Evolutionary conservation across 1,140 invertebrate genomes (phyloP), one percentile per base, ranked within the genome.

Genomic region (Calosoma granatense): DNA sequence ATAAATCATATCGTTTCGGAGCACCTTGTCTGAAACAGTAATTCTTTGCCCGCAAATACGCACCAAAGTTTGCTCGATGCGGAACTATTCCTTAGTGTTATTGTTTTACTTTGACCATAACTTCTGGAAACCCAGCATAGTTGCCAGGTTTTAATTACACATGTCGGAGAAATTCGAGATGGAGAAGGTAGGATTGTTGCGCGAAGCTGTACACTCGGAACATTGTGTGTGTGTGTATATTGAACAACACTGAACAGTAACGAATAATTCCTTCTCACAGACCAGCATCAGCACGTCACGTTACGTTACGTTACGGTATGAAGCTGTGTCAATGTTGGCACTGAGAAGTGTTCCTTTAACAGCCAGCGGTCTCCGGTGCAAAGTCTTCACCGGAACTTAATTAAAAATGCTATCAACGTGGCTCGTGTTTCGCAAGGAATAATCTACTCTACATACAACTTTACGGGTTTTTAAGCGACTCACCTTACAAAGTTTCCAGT

Each of bases 371-470:
- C 41, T 47, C 15, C 17, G 17, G 41, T 17, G 41, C 41, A 47
- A 47, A 47, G 41, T 11, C 41, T 47, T 11, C 41, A 17, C 41
- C 15, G 41, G 15, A 47, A 47, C 41, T 47, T 47, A 47, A 47
- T 47, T 47, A 47, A 47, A 47, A 47, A 47, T 47, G 41, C 41
- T 17, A 47, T 47, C 41, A 47, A 17, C 41, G 41, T 47, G 41
- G 41, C 41, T 47, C 41, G 41, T 47, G 41, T 47, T 47, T 47
- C 41, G 41, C 41, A 47, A 17, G 3, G 41, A 47, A 47, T 47
- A 47, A 47, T 47, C 41, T 47, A 47, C 41, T 30, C 26, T 47
- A 47, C 41, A 47, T 47, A 47, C 41, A 47, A 47, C 41, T 47
- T 47, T 47, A 47, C 41, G 15, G 41, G 15, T 9, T 17, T 47